Evolutionary conservation across 2,888 invertebrate genomes (phyloP), one percentile per base, ranked within the genome.

Genomic region (Microctonus brassicae): DNA sequence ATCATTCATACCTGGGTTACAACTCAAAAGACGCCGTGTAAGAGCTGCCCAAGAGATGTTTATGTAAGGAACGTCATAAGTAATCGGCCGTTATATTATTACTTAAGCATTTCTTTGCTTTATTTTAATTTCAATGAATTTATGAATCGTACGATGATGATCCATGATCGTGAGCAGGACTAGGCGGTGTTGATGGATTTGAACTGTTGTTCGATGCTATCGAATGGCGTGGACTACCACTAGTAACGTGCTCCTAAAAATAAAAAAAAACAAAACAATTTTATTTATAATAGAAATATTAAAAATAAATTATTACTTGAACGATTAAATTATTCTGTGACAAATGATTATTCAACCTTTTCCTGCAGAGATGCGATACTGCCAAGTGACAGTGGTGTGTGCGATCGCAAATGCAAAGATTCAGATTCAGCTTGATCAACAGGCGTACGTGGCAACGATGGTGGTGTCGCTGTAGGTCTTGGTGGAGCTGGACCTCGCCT

Each of bases 341-440:
- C 13, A 62, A 63, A 57, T n/a, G n/a, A n/a, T n/a, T n/a, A n/a
- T 76, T 80, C 75, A 81, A 90, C 91, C 89, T 94, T 94, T 80
- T 94, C 94, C 81, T 94, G 94, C 76, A 94, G 88, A 13, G 94
- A 94, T 85, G 93, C 93, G 90, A 94, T 93, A 84, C 93, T 94
- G 84, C 94, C 94, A 65, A 94, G 90, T 75, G 93, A 93, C 76
- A 93, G 91, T 29, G 94, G 93, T 62, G 91, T 91, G 78, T 91
- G 90, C 61, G 91, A 91, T 29, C 91, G 87, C 80, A 88, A 78
- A 77, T 87, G 85, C 72, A 86, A 77, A 36, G 87, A 86, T 74
- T 88, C 88, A 17, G 87, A 82, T 76, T 87, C 88, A 29, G 85
- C 86, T 78, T 87, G 87, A 74, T 87, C 88, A 77, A 91, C 91